These are phyloP conservation scores for Mizuhopecten yessoensis DNA, from an alignment of 1,140 invertebrate genomes.

Conservation along the genomic window DNA sequence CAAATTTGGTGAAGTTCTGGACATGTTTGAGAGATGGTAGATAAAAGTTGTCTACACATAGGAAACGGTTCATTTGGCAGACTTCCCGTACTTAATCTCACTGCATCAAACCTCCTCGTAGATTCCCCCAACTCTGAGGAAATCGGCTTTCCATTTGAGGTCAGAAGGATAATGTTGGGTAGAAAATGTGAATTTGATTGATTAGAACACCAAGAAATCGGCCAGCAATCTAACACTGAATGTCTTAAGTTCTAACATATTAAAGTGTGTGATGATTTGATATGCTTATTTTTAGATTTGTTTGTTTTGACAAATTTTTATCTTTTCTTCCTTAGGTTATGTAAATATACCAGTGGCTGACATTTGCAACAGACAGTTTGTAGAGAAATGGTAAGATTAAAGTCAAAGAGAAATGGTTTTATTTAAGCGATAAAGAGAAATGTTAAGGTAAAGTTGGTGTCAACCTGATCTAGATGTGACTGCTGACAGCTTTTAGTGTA, in stretches of 20 bases:
- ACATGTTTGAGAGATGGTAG: neutral
- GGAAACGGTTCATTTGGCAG: neutral
- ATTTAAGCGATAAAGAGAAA: neutral
- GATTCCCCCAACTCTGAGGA: neutral
- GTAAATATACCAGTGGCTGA: conserved; percentile 95
- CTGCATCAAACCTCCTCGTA: neutral
- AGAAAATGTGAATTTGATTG: neutral
- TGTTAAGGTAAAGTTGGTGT: too few species aligned
- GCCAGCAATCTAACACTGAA: neutral
- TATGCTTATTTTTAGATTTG: neutral
- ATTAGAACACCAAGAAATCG: neutral
- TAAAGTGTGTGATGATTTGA: neutral
- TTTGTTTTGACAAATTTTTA: neutral
- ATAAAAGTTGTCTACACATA: conserved; percentile 7
- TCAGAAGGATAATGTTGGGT: conserved; percentile 16
- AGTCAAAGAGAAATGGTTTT: too few species aligned
- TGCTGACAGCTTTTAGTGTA: neutral
- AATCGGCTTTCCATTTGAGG: neutral
- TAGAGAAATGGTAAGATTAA: conserved; percentile 91
- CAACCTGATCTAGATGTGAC: too few species aligned
- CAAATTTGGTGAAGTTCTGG: neutral
- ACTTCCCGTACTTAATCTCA: neutral
- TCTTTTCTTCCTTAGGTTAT: conserved; percentile 86
- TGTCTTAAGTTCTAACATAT: neutral
- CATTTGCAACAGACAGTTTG: conserved; percentile 91